Conservation (phyloP, 92 coral and sea anemone species). For the Blastomussa wellsi region DNA sequence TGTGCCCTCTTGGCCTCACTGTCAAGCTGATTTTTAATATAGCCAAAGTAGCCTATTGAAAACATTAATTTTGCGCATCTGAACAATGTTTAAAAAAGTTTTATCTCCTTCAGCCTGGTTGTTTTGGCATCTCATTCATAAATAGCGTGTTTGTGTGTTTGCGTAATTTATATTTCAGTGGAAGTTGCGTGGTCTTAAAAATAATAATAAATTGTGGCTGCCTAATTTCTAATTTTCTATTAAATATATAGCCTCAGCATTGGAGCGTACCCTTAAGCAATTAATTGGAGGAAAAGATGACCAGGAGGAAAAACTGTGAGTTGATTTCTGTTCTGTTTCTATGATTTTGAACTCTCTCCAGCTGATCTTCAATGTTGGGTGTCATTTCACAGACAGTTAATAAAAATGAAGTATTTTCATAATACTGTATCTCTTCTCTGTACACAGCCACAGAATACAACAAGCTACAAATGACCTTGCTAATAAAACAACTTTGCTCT, state of each 20-base stretch:
- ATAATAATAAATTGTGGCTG: neutral
- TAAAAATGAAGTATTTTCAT: neutral
- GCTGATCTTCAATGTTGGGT: neutral
- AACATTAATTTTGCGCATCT: too few relatives aligned
- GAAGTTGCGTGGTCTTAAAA: too few relatives aligned
- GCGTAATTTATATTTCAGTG: too few relatives aligned
- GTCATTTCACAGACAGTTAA: too few relatives aligned
- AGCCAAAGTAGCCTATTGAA: too few relatives aligned
- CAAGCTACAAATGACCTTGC: conserved; percentile 89
- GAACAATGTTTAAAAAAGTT: too few relatives aligned
- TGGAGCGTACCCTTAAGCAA: conserved; percentile 75
- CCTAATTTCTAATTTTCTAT: neutral
- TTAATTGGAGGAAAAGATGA: conserved; percentile 65
- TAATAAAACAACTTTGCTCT: conserved; percentile 69
- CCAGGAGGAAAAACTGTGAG: conserved; percentile 76
- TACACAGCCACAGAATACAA: conserved; percentile 83
- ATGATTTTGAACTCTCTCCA: neutral
- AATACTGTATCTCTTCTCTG: neutral
- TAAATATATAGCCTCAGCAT: conserved; percentile 75
- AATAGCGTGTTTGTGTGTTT: too few relatives aligned
- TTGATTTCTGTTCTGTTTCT: neutral
- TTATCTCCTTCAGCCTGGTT: too few relatives aligned
- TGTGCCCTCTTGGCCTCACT: too few relatives aligned
- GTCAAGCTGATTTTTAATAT: too few relatives aligned
- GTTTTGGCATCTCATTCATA: too few relatives aligned